phyloP scores from a whole-genome alignment of 2,888 invertebrate genomes.

The Laothoe populi region DNA sequence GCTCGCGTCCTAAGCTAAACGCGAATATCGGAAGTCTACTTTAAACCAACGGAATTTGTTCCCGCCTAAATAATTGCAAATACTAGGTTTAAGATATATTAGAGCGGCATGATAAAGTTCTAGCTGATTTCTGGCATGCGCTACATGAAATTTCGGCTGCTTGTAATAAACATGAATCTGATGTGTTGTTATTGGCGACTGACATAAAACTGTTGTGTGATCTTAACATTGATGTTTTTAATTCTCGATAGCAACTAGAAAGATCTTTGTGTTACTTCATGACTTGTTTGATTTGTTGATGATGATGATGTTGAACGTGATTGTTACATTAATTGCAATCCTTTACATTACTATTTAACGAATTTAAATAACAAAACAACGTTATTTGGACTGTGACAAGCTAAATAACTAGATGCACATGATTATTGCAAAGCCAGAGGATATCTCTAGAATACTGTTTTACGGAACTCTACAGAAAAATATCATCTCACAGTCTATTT shows the following conservation, averaged over 20 bases:
- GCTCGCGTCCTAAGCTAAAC: no score
- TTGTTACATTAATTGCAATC: no score
- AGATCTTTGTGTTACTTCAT: background rate
- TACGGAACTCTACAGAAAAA: background rate
- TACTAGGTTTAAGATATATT: conserved; percentile 15
- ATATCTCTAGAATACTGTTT: background rate
- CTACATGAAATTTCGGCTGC: background rate
- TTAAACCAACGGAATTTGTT: background rate
- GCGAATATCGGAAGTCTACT: background rate
- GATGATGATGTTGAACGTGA: no score
- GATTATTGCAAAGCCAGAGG: background rate
- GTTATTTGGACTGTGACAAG: background rate
- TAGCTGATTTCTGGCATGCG: conserved; percentile 18
- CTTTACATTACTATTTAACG: background rate
- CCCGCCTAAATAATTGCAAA: conserved; percentile 7
- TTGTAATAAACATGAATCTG: conserved; percentile 17
- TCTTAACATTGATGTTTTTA: background rate
- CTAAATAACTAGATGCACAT: background rate
- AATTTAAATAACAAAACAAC: background rate
- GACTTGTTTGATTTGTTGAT: no score
- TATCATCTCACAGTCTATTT: conserved; percentile 3
- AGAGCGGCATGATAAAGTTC: background rate
- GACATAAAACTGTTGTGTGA: conserved; percentile 25
- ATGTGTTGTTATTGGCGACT: conserved; percentile 18
- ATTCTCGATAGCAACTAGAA: conserved; percentile 1